Base-by-base conservation (phyloP, 1,140 invertebrate genomes). In the Panulirus ornatus region DNA sequence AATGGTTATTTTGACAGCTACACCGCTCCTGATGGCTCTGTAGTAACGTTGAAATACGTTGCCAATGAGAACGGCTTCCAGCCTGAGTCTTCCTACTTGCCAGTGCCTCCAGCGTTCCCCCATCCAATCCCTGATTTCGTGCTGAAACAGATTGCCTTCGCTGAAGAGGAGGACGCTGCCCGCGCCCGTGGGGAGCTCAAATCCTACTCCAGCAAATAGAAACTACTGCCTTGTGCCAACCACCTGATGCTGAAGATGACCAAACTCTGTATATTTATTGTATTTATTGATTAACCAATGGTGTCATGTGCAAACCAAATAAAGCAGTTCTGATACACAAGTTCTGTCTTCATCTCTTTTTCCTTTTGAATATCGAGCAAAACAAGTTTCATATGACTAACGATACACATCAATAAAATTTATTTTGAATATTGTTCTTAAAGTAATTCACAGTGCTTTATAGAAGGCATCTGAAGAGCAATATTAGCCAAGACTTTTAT, bases 11-110 rank as follows among this genome's bases (percentile, higher is more conserved):
- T 27, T 36, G 27, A 36, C 83, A 85, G 83, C 1, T 85, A 75
- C 83, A 85, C 83, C 3, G 66, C 83, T 36, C 83, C 83, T 36
- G 83, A 85, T 19, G 83, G 83, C 27, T 54, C 70, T 11, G 1
- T 30, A 27, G 83, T 85, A n/a, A 47, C 27, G 22, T 30, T 85
- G 70, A 85, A 85, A 30, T 85, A 51, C 40, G 83, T 85, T 34
- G 83, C 83, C 19, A 85, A 85, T 38, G 83, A 66, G 40, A 85
- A 85, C 44, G 83, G 83, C 30, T 85, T 75, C 83, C 83, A 85
- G 70, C 83, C 83, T 1, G 66, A 85, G 30, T 85, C 83, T 36
- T 6, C 27, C 42, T 30, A 75, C 19, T 42, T 85, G 40, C 83
- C 83, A 38, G 83, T 85, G 63, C 66, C 83, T 51, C 83, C 83